These are phyloP conservation scores for Schizotus pectinicornis DNA, from an alignment of 2,888 invertebrate species.

Conservation along the genomic window DNA sequence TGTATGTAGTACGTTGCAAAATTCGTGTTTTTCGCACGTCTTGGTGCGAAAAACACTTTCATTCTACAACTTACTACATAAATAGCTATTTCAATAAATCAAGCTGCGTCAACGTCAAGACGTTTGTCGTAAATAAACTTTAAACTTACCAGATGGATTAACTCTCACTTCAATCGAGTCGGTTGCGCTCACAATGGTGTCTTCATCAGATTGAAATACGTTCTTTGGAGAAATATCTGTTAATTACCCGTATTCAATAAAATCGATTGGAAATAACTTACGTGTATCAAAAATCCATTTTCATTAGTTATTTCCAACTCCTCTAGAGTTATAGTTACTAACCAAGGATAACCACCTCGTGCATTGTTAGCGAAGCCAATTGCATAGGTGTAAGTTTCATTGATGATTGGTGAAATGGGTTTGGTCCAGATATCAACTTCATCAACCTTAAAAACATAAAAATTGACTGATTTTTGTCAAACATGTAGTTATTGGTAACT, in stretches of 20 bases:
- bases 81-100: too few relatives aligned
- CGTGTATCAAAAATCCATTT: conserved; percentile 47
- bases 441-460: background rate
- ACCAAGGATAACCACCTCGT: conserved; percentile 45
- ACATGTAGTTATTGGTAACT: conserved; percentile 32
- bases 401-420: conserved; percentile 56
- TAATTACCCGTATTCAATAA: conserved; percentile 21
- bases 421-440: conserved; percentile 62
- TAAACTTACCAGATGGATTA: conserved; percentile 35
- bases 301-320: conserved; percentile 46
- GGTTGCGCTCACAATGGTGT: conserved; percentile 7
- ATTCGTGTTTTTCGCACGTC: too few relatives aligned
- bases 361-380: conserved; percentile 60
- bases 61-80: too few relatives aligned
- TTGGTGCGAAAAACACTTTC: too few relatives aligned
- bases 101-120: too few relatives aligned
- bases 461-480: background rate
- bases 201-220: background rate
- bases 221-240: background rate
- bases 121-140: too few relatives aligned
- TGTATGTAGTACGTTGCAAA: too few relatives aligned
- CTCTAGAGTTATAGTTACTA: conserved; percentile 39
- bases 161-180: conserved; percentile 30
- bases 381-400: conserved; percentile 58
- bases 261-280: background rate